Base-by-base conservation (phyloP, 2,113 vertebrate genomes). In the Sturnira hondurensis region DNA sequence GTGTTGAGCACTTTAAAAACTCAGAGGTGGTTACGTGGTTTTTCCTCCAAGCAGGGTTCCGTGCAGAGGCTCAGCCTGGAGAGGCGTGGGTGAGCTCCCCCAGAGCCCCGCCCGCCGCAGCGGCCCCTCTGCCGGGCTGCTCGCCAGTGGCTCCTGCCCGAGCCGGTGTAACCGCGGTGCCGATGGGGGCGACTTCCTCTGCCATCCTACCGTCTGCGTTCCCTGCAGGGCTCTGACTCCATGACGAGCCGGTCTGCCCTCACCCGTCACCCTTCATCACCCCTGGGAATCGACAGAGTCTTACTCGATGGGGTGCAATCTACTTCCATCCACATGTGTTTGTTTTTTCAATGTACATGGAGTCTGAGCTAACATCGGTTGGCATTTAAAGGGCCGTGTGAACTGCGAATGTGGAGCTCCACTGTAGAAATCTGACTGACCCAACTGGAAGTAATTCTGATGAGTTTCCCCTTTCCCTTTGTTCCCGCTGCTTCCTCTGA, bases 401-500 rank as follows among this genome's bases (percentile, higher is more conserved):
- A 90, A 92, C 52, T 43, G 1, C 95, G 93, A 78, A 96, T 87
- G 95, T 96, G 36, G n/a, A 83, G 67, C 54, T 97, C 83, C 90
- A 71, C 92, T 77, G 9, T 95, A 63, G 85, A 97, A 93, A 61
- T 86, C 93, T 97, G 94, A 47, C 95, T 96, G 68, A 96, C 94
- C 95, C 97, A 89, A 91, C 73, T 96, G 80, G 82, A 96, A 97
- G 52, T 95, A n/a, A 95, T 97, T 98, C 97, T 98, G 97, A 98
- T 97, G 97, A 91, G 92, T 94, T 97, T 98, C 98, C 97, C 96
- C 96, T 97, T 98, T 98, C 96, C 97, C 98, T 98, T 97, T 97
- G 97, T 97, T 97, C 96, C 97, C 96, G 95, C 98, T 98, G 98
- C 98, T 98, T 98, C 98, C 98, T 98, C 98, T 98, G 98, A 99